Base-by-base conservation (phyloP, 2,888 invertebrate species). In the Aethes cnicana region DNA sequence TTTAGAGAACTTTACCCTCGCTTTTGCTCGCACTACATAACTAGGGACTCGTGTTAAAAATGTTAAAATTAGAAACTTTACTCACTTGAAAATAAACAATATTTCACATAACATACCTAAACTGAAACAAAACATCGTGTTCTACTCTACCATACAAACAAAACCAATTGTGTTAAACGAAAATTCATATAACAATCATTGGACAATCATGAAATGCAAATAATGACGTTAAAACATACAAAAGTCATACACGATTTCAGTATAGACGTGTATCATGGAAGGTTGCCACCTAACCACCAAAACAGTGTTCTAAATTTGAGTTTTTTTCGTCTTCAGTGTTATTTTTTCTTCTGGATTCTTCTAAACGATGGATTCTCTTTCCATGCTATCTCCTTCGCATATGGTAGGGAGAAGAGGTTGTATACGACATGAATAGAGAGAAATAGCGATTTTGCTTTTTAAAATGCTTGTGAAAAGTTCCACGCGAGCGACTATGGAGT, bases 351-450 rank as follows among this genome's bases (percentile, higher is more conserved):
- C 50, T 47, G 49, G 59, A 66, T 64, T 63, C 72, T 71, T 84
- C 76, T 83, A 74, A 87, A 86, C 74, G 72, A 81, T 84, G 84
- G 82, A 82, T 78, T 87, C 86, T 84, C 72, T 88, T 88, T 89
- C 84, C 89, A 89, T 88, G 89, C 88, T 88, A 71, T 84, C 88
- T 84, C 82, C 89, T 81, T 83, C 88, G 80, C 88, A 87, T 72
- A 84, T 89, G 89, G 89, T 89, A 89, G 89, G 89, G 84, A 83
- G 87, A 88, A 69, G 89, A 89, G 89, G 89, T 89, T 89, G 89
- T 89, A 88, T 88, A 79, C 55, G 72, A 74, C 81, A 75, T 64
- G 74, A 77, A 81, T 82, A 84, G 81, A 78, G 48, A 56, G 57
- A 54, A 37, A 5, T 59, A 55, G 17, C 16, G 39, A 47, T 53